Percentiles rank a stretch among this genome's conserved stretches.
Evolutionary conservation across 1,140 invertebrate genomes (phyloP).

Genomic region (Zophobas morio): DNA sequence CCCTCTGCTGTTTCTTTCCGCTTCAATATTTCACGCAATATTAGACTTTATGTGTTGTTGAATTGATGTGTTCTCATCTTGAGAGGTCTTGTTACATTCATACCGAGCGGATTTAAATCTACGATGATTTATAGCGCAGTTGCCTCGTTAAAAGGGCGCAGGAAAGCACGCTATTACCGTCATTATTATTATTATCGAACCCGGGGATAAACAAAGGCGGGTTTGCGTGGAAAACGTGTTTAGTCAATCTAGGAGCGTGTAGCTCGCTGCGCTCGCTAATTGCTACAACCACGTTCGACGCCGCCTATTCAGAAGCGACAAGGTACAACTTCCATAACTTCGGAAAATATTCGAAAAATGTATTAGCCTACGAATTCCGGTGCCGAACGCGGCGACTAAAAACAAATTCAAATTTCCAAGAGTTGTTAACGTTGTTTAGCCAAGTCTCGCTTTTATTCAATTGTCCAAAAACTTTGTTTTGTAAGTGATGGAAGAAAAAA

Average conservation of each 20-base stretch:
- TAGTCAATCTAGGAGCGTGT: too few relatives aligned
- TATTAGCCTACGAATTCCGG: too few relatives aligned
- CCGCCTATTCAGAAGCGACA: too few relatives aligned
- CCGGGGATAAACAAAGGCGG: not conserved
- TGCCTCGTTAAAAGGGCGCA: not conserved
- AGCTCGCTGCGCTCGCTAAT: too few relatives aligned
- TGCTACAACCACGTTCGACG: too few relatives aligned
- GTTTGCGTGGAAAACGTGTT: not conserved
- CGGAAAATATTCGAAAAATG: too few relatives aligned
- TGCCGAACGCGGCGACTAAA: not conserved
- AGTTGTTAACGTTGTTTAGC: constrained; percentile 41
- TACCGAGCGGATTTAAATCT: constrained; percentile 33
- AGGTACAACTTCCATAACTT: too few relatives aligned
- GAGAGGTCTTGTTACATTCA: constrained; percentile 28
- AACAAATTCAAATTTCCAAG: not conserved
- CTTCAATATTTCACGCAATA: constrained; percentile 5
- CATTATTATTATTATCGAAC: not conserved
- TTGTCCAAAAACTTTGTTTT: constrained; percentile 19
- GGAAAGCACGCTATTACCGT: not conserved
- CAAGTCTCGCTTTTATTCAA: constrained; percentile 22
- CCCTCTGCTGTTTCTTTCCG: not conserved
- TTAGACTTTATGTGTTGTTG: constrained; percentile 10
- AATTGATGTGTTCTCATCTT: constrained; percentile 42
- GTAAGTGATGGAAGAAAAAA: constrained; percentile 9
- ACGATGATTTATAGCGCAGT: constrained; percentile 21